Evolutionary conservation across 2,113 vertebrate species (phyloP), one percentile per base, ranked within the genome.

Genomic region (Cettia cetti): DNA sequence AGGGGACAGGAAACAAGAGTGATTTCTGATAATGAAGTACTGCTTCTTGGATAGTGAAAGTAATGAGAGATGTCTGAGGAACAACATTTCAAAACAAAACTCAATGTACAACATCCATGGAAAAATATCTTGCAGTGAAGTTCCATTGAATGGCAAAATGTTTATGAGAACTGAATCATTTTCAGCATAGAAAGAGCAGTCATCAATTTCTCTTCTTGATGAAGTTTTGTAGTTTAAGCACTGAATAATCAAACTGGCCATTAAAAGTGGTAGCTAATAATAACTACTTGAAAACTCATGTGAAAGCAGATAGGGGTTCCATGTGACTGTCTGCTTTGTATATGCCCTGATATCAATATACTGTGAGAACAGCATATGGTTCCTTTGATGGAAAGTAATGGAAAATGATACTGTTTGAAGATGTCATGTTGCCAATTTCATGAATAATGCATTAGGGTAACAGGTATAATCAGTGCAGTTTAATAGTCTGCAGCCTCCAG

Each of bases 361-460:
- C 93, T 56, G 40, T 68, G 65, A 96, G 87, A 96, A 96, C 75
- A 97, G 95, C 98, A 98, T 98, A 98, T 97, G 97, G 98, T 87
- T 97, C 96, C 96, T 97, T 97, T 98, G 98, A 98, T 97, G 98
- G 97, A 97, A 98, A 95, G 95, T 98, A 98, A 98, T 98, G 97
- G 97, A 97, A 98, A 98, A 98, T 98, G 98, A 98, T 98, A 90
- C 91, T 96, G 97, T 98, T 98, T 98, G 97, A 99, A 98, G 97
- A 98, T 97, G 95, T 85, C 97, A 97, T 97, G 90, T 97, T 97
- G 94, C 93, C 96, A 92, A 90, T 94, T 50, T 97, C 82, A 98
- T 99, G 98, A 98, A 99, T 99, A 98, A 99, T 98, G 97, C 97
- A 99, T 98, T 78, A 89, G 82, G 80, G 92, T 97, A 97, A 97